phyloP scores from a whole-genome alignment of 2,113 vertebrate genomes.

The Scopus umbretta region DNA sequence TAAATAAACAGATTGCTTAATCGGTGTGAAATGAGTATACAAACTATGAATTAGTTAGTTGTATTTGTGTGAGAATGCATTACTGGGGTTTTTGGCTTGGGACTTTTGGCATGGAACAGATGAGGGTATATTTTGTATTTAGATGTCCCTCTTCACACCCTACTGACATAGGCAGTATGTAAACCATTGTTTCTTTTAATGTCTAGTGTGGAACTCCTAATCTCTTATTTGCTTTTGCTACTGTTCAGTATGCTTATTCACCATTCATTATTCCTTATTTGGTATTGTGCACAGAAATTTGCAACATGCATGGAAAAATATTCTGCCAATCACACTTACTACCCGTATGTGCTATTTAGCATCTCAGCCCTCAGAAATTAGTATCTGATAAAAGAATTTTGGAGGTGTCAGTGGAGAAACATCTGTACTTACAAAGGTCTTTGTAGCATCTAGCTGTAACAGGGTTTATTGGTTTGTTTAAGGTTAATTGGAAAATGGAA shows the following conservation, averaged over 20 bases:
- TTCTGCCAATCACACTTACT: conserved; percentile 45
- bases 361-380: conserved; percentile 61
- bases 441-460: neutral
- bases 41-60: neutral
- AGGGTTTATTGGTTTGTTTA: conserved; percentile 34
- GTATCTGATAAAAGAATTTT: conserved; percentile 46
- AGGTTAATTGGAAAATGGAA: conserved; percentile 26
- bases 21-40: neutral
- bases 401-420: conserved; percentile 45
- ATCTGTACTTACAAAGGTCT: neutral
- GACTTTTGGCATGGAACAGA: neutral
- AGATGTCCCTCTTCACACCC: neutral
- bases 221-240: conserved; percentile 61
- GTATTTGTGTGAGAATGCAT: conserved; percentile 9
- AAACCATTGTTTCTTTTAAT: conserved; percentile 45
- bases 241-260: conserved; percentile 63
- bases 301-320: conserved; percentile 70
- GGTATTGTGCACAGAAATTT: conserved; percentile 66
- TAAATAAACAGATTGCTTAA: conserved; percentile 34
- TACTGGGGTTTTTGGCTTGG: neutral
- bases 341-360: conserved; percentile 62
- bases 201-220: conserved; percentile 37
- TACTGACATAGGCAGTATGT: conserved; percentile 19
- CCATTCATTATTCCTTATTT: conserved; percentile 62
- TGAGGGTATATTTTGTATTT: neutral